A percentile compares a stretch with the other conserved stretches of the same genome.
These are phyloP conservation scores for Sitta carolinensis DNA, from an alignment of 2,797 vertebrate genomes.

Conservation along the genomic window DNA sequence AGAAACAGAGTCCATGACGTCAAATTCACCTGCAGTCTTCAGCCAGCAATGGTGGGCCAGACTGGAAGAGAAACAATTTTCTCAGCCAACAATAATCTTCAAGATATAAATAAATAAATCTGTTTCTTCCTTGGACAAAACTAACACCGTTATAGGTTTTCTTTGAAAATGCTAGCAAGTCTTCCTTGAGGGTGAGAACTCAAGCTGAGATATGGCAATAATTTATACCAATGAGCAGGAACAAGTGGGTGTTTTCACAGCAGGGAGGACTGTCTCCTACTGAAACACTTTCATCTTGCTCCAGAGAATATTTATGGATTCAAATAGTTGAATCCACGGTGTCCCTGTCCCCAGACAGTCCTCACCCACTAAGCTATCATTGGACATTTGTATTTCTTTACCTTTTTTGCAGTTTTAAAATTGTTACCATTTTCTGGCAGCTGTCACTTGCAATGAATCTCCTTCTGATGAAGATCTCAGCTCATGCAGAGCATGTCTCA, in stretches of 20 bases:
- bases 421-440: background rate
- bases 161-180: slow-evolving; percentile 4
- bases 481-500: background rate
- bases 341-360: background rate
- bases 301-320: background rate
- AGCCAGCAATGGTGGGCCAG: background rate
- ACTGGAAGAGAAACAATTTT: background rate
- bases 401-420: background rate
- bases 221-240: background rate
- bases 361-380: background rate
- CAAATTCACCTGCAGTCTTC: background rate
- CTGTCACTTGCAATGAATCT: background rate
- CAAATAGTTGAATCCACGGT: background rate
- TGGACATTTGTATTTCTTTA: background rate
- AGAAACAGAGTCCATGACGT: background rate
- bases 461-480: background rate
- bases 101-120: slow-evolving; percentile 39
- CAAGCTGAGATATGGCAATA: background rate
- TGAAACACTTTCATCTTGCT: slow-evolving; percentile 19
- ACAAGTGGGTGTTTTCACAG: slow-evolving; percentile 28
- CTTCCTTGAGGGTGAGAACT: background rate
- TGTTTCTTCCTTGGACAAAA: slow-evolving; percentile 16
- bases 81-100: background rate
- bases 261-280: background rate
- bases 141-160: slow-evolving; percentile 18